Base-by-base conservation (phyloP, 2,888 invertebrate species). In the Torymus aiolomorphi region DNA sequence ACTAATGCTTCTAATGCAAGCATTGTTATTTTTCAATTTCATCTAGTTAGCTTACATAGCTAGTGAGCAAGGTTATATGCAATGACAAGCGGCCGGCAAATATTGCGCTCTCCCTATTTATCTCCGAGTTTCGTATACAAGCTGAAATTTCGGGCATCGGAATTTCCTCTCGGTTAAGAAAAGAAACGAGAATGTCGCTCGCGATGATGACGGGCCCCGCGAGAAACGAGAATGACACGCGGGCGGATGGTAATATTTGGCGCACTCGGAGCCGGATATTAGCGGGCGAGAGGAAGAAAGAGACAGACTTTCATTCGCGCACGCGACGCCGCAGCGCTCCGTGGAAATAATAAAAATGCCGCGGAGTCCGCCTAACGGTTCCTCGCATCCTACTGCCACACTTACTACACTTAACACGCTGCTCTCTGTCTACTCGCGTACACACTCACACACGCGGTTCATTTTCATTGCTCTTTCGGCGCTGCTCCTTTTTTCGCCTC, bases 341-440 rank as follows among this genome's bases (percentile, higher is more conserved):
- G 31, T 31, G 31, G 31, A 31, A 31, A 31, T 31, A 31, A 31
- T 31, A 31, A 31, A 31, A 31, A 31, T 31, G 31, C 31, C 31
- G 65, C 81, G 69, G 85, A 86, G 87, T 85, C 87, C 86, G 85
- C 83, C 84, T 88, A 89, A 89, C 89, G 89, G 89, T 89, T 87
- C 84, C 85, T 87, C 86, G 87, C 87, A 89, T 89, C 89, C 89
- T 89, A 89, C 89, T 90, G 89, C 88, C 89, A 89, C 88, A 89
- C 89, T 89, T 89, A 88, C 86, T 83, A 82, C 83, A 79, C 83
- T 85, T 83, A 83, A 67, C 72, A 76, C 75, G 11, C 51, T 61
- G 49, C 12, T 20, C 18, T 24, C 18, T 18, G 56, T 52, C 69
- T 14, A n/a, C n/a, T n/a, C n/a, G n/a, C n/a, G n/a, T n/a, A 61